Base-by-base conservation (phyloP, 2,113 vertebrate genomes). In the Melanostigma gelatinosum region DNA sequence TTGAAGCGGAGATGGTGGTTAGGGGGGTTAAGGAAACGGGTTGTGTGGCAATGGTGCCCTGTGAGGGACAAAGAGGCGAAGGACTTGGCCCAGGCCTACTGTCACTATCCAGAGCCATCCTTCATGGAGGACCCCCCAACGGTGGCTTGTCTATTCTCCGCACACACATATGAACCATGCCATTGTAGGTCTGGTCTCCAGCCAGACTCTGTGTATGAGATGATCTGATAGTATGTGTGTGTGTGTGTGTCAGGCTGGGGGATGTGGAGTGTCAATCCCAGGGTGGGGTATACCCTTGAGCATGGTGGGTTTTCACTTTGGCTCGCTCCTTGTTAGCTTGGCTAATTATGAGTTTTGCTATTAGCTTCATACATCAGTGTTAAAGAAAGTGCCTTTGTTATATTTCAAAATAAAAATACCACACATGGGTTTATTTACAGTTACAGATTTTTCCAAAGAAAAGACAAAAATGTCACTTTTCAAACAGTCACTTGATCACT, bases 11-110 rank as follows among this genome's bases (percentile, higher is more conserved):
- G 18, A 46, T n/a, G n/a, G n/a, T 6, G 44, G 64, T 18, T 13
- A 3, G 20, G 16, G 32, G 32, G 22, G 42, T 48, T 34, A 29
- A 75, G 69, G 65, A 24, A 62, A 68, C 27, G 36, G 63, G 27
- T 40, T n/a, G 13, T 27, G 44, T 64, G 29, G n/a, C 46, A 46
- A 77, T 9, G 36, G 61, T 70, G 52, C 7, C 27, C 62, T 74
- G 69, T 88, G 79, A 90, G 91, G 92, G 91, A 92, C 86, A 88
- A 82, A 93, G 84, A 90, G 87, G 72, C 71, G n/a, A 71, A 84
- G 82, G 66, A 89, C 82, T 84, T 84, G 82, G 72, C 76, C 80
- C 64, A 72, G 67, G 48, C 50, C 72, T 75, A 72, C 65, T 61
- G 82, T 65, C n/a, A 4, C 72, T 73, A 74, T 87, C 80, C 61